phyloP scores from a whole-genome alignment of 1,140 invertebrate genomes.

The Meloidogyne hapla region DNA sequence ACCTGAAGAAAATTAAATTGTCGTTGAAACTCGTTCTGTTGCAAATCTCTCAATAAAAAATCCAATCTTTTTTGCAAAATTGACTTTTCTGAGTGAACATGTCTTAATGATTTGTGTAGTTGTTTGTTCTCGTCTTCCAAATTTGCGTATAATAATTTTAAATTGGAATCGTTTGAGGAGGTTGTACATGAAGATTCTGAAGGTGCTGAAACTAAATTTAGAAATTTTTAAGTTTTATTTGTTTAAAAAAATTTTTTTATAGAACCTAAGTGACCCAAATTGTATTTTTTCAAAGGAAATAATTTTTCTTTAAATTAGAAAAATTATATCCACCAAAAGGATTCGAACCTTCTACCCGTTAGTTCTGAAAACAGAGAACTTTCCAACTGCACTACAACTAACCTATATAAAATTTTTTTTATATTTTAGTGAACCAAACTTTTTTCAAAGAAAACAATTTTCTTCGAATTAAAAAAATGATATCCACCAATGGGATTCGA shows the following conservation, averaged over 20 bases:
- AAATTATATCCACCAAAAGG: neutral
- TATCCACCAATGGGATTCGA: too few species aligned
- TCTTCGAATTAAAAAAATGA: too few species aligned
- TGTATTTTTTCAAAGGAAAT: too few species aligned
- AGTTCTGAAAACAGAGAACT: neutral
- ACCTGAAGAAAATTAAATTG: slow-evolving; percentile 23
- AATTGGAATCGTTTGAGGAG: neutral
- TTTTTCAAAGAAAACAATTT: too few species aligned
- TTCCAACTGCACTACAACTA: neutral
- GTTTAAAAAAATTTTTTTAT: too few species aligned
- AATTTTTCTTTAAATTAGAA: too few species aligned
- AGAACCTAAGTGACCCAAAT: too few species aligned
- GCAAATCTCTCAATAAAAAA: slow-evolving; percentile 12
- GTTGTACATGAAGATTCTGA: neutral
- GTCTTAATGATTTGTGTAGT: neutral
- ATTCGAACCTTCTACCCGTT: neutral
- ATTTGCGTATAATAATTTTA: neutral
- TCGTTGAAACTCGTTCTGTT: slow-evolving; percentile 17
- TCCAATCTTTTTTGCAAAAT: slow-evolving; percentile 20
- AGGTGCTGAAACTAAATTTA: too few species aligned
- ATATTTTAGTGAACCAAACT: too few species aligned
- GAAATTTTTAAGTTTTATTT: too few species aligned
- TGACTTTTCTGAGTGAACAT: slow-evolving; percentile 21
- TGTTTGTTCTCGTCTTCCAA: slow-evolving; percentile 20
- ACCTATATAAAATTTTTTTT: too few species aligned